Evolutionary conservation across 2,113 vertebrate species (phyloP).

Genomic region (Nestor notabilis): DNA sequence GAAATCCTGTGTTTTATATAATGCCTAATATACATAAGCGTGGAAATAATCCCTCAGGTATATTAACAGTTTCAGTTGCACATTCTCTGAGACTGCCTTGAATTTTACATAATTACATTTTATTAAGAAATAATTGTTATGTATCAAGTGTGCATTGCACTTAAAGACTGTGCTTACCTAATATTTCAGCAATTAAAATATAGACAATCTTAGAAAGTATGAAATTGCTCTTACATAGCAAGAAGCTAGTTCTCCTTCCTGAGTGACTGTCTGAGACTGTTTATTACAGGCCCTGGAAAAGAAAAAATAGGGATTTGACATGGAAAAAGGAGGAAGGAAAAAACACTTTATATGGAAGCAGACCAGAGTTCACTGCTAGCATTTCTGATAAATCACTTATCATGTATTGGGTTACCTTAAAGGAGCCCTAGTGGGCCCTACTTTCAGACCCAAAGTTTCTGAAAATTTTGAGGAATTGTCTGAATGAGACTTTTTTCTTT

Average conservation of each 20-base stretch:
- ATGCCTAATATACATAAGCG: background rate
- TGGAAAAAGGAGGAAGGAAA: background rate
- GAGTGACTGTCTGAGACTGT: background rate
- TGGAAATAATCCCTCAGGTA: slow-evolving; percentile 5
- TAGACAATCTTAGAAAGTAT: background rate
- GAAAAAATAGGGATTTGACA: background rate
- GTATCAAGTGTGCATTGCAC: background rate
- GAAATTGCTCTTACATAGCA: background rate
- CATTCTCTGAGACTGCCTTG: background rate
- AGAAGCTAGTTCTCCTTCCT: background rate
- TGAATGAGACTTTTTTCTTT: background rate
- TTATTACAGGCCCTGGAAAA: background rate
- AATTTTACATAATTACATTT: slow-evolving; percentile 26
- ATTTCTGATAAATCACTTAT: background rate
- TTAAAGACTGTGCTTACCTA: background rate
- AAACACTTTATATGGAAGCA: background rate
- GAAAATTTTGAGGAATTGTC: background rate
- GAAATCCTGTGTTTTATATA: slow-evolving; percentile 27
- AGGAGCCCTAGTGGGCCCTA: background rate
- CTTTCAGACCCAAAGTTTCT: background rate
- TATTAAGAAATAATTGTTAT: slow-evolving; percentile 19
- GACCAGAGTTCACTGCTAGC: background rate
- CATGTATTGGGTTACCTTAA: background rate
- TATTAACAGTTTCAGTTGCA: slow-evolving; percentile 4
- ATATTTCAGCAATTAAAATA: background rate